Evolutionary conservation across 2,797 vertebrate species (phyloP).

Genomic region (Argyrosomus regius): DNA sequence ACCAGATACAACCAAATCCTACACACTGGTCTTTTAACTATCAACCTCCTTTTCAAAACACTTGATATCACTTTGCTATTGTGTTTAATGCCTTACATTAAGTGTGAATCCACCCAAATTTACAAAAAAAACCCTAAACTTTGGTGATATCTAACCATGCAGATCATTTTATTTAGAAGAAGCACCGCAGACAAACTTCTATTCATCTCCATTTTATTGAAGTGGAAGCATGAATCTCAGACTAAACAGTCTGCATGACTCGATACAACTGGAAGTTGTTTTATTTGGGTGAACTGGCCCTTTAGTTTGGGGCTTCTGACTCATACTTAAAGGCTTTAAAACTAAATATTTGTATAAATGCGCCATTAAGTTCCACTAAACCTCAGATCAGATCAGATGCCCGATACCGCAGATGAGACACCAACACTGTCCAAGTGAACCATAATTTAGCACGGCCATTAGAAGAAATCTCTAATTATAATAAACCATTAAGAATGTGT

Average conservation of each 20-base stretch:
- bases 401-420: slow-evolving; percentile 9
- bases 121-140: background rate
- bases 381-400: background rate
- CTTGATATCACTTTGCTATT: no score
- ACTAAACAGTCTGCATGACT: background rate
- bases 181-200: background rate
- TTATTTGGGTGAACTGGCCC: background rate
- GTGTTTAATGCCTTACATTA: no score
- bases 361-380: slow-evolving; percentile 19
- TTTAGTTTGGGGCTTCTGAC: background rate
- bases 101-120: no score
- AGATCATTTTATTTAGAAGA: background rate
- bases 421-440: slow-evolving; percentile 17
- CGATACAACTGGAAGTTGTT: background rate
- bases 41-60: no score
- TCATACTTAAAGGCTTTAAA: background rate
- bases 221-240: background rate
- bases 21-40: no score
- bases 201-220: background rate
- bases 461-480: slow-evolving; percentile 34
- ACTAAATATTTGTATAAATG: slow-evolving; percentile 10
- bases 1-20: no score
- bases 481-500: slow-evolving; percentile 37
- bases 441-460: slow-evolving; percentile 24
- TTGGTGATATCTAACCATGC: background rate